A percentile compares a stretch with the other conserved stretches of the same genome.
Conservation (phyloP, 2,797 vertebrate species). For the Sibirionetta formosa region DNA sequence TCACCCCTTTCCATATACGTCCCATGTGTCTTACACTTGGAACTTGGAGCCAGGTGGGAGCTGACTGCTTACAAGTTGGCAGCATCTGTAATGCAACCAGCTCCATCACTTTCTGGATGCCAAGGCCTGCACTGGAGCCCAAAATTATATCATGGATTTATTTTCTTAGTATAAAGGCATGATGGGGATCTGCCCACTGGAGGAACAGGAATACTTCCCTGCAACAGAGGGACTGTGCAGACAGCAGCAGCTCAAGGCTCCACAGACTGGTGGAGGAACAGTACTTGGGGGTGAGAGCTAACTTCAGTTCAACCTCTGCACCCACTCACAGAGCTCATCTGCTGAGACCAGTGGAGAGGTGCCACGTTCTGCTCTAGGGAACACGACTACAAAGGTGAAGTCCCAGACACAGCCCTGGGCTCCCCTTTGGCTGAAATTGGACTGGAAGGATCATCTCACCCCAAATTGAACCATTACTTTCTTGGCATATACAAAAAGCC, state of each 20-base stretch:
- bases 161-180: neutral
- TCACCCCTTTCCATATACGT: neutral
- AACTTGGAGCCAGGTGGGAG: neutral
- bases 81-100: neutral
- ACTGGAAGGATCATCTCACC: neutral
- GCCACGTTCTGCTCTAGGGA: neutral
- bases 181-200: accelerated
- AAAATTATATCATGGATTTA: neutral
- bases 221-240: neutral
- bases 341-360: accelerated
- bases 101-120: neutral
- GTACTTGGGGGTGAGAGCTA: accelerated
- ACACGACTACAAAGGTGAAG: neutral
- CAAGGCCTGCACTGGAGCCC: neutral
- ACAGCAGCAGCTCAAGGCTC: neutral
- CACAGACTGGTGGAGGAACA: neutral
- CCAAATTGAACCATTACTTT: neutral
- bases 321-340: neutral
- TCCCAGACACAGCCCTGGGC: neutral
- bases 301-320: neutral
- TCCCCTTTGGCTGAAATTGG: neutral
- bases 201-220: neutral
- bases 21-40: neutral
- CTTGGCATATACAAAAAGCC: neutral
- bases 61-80: neutral